Evolutionary conservation across 2,888 invertebrate species (phyloP).

Genomic region (Marronus borbonicus): DNA sequence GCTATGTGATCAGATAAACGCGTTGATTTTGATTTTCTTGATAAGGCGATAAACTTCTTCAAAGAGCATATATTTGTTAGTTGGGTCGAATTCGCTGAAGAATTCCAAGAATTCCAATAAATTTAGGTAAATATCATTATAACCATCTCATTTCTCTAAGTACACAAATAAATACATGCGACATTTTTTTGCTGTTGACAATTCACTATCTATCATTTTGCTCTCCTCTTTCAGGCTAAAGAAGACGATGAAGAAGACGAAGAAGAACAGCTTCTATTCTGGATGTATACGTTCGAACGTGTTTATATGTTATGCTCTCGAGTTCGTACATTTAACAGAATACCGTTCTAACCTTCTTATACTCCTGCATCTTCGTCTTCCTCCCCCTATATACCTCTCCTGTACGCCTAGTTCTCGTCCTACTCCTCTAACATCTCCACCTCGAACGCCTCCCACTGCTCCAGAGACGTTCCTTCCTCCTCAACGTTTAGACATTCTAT

Average conservation of each 20-base stretch:
- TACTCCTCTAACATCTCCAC: conserved; percentile 7
- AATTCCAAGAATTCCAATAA: conserved; percentile 1
- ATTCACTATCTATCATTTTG: conserved; percentile 37
- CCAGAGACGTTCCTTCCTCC: conserved; percentile 45
- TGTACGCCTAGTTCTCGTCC: conserved; percentile 8
- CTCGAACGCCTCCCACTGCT: conserved; percentile 17
- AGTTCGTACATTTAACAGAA: conserved; percentile 25
- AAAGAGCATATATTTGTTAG: too few relatives aligned
- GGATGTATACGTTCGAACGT: conserved; percentile 32
- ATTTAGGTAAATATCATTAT: conserved; percentile 17
- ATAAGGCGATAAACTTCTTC: too few relatives aligned
- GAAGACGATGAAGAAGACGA: too few relatives aligned
- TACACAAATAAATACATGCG: conserved; percentile 41
- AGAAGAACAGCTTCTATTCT: conserved; percentile 21
- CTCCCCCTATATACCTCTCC: background rate
- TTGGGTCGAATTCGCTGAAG: background rate
- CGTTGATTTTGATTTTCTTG: too few relatives aligned
- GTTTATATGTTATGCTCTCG: conserved; percentile 38
- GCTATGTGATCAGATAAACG: too few relatives aligned
- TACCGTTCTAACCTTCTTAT: conserved; percentile 9
- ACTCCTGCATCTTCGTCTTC: background rate
- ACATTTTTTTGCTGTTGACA: conserved; percentile 36
- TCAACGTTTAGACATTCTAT: conserved; percentile 49
- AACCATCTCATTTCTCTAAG: conserved; percentile 33
- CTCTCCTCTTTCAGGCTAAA: conserved; percentile 2